Base-by-base conservation (phyloP, 2,113 vertebrate species). In the Salvator merianae region DNA sequence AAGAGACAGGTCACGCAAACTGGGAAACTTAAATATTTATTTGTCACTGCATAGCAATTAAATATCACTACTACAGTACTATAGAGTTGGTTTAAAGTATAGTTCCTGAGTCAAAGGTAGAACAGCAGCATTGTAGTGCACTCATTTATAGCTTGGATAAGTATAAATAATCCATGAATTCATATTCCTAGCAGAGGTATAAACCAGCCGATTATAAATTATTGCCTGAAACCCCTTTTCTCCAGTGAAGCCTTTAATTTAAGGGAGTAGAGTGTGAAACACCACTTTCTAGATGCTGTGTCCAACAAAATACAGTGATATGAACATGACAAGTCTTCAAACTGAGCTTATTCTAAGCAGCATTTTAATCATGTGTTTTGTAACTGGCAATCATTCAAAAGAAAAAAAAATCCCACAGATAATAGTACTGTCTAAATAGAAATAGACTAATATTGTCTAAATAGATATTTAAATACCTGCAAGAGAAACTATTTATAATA, bases 91-190 rank as follows among this genome's bases (percentile, higher is more conserved):
- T 82, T 90, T 72, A 82, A 88, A 92, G 73, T 4, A 50, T 55
- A 38, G 53, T 40, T 84, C 76, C 69, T 71, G 59, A 91, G 1
- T 5, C 84, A 34, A 20, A 77, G 6, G 28, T 88, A 83, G n/a
- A 90, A 59, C 47, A 84, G 50, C 6, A 38, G 6, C 77, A 50
- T 62, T 66, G 3, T 47, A 88, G 53, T 89, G 69, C 77, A 83
- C 83, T 92, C 89, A 91, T 87, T 93, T 93, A 91, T 85, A 59
- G 24, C 20, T 88, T 87, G 76, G 55, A 69, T 84, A 91, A 88
- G 87, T 38, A 91, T 90, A 86, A 93, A 93, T 94, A 91, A 94
- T 88, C 92, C 40, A 92, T 83, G 3, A 91, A 90, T 3, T 30
- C 10, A 26, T 84, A 92, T 91, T 94, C 43, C 30, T 93, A 84